Evolutionary conservation across 2,797 vertebrate genomes (phyloP).

Genomic region (Molossus alvarezi): DNA sequence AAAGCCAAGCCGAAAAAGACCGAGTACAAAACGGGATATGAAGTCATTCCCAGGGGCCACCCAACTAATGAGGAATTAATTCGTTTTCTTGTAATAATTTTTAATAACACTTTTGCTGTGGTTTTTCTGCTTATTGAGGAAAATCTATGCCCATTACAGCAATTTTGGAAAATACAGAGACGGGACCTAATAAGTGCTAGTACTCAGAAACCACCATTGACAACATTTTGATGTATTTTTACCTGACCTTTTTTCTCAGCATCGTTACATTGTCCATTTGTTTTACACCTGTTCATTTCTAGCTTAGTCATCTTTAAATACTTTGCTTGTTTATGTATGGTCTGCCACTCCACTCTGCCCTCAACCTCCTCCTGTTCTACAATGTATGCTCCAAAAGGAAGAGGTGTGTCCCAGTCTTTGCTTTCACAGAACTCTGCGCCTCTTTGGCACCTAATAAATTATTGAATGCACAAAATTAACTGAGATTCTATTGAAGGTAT

Average conservation of each 20-base stretch:
- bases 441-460: neutral
- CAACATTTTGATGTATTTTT: neutral
- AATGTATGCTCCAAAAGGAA: neutral
- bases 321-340: neutral
- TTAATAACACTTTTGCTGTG: neutral
- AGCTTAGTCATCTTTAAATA: neutral
- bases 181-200: neutral
- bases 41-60: neutral
- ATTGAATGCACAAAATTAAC: neutral
- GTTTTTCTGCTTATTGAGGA: constrained; percentile 9
- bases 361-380: neutral
- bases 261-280: neutral
- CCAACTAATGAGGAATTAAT: neutral
- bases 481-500: neutral
- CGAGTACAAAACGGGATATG: neutral
- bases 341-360: neutral
- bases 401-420: neutral
- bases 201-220: neutral
- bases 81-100: neutral
- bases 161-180: neutral
- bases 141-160: neutral
- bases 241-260: neutral
- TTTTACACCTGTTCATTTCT: neutral
- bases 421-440: neutral
- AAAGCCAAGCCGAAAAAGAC: neutral